phyloP scores from a whole-genome alignment of 1,140 invertebrate genomes.

The Zophobas morio region DNA sequence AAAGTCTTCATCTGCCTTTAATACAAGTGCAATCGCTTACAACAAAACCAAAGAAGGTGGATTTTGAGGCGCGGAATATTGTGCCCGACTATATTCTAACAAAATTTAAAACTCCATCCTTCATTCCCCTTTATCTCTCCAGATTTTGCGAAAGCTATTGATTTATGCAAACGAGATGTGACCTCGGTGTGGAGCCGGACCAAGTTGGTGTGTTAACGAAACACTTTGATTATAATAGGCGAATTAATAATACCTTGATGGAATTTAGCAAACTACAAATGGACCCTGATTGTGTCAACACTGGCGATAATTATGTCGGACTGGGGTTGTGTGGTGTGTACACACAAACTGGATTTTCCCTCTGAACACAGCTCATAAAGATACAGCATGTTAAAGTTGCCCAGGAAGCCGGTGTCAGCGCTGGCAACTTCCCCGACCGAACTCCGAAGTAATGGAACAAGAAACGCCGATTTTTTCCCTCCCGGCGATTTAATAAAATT shows the following conservation, averaged over 20 bases:
- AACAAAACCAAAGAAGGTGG: too few relatives aligned
- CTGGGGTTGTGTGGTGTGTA: neutral
- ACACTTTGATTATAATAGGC: slow-evolving; percentile 4
- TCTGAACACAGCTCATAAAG: neutral
- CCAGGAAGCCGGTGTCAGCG: neutral
- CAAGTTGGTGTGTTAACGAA: neutral
- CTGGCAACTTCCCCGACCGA: neutral
- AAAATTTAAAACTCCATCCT: too few relatives aligned
- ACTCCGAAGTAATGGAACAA: neutral
- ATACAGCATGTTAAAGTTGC: neutral
- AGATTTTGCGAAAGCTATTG: neutral
- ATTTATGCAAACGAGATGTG: slow-evolving; percentile 1
- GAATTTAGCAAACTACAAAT: slow-evolving; percentile 3
- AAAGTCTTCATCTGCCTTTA: too few relatives aligned
- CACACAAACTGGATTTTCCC: neutral
- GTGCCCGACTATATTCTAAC: too few relatives aligned
- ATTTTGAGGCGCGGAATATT: too few relatives aligned
- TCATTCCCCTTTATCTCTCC: too few relatives aligned
- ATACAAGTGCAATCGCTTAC: too few relatives aligned
- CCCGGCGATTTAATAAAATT: slow-evolving; percentile 2
- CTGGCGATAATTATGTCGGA: neutral
- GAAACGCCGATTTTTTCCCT: neutral
- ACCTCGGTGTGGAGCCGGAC: neutral
- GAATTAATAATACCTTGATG: slow-evolving; percentile 2
- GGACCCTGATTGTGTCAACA: slow-evolving; percentile 14